phyloP scores from a whole-genome alignment of 2,888 invertebrate species.

The Drosophila austrosaltans region DNA sequence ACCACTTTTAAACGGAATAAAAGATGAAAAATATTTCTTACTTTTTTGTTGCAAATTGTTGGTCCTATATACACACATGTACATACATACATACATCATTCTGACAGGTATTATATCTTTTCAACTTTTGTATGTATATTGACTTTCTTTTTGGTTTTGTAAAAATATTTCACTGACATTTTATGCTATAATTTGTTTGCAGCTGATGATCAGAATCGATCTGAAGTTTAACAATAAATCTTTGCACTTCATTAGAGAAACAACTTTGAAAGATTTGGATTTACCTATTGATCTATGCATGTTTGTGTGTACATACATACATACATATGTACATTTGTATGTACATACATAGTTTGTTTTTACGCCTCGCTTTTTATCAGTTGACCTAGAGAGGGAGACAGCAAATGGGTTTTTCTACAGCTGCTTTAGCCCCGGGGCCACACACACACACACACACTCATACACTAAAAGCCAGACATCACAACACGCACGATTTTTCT shows the following conservation, averaged over 20 bases:
- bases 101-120: neutral
- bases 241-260: conserved; percentile 7
- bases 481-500: conserved; percentile 1
- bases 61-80: neutral
- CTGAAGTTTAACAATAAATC: neutral
- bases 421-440: conserved; percentile 11
- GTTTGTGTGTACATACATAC: conserved; percentile 8
- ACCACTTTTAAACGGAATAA: too few species aligned
- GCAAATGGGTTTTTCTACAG: conserved; percentile 14
- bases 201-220: conserved; percentile 3
- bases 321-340: neutral
- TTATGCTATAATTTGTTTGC: neutral
- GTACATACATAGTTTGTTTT: conserved; percentile 17
- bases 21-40: too few species aligned
- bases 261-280: conserved; percentile 15
- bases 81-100: neutral
- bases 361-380: conserved; percentile 59
- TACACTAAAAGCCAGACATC: neutral
- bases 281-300: conserved; percentile 12
- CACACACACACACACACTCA: neutral
- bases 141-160: neutral
- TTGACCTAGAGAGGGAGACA: conserved; percentile 65
- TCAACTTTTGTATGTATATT: neutral
- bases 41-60: too few species aligned
- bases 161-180: neutral